Evolutionary conservation across 2,797 vertebrate species (phyloP).

Genomic region (Lacerta viridis): DNA sequence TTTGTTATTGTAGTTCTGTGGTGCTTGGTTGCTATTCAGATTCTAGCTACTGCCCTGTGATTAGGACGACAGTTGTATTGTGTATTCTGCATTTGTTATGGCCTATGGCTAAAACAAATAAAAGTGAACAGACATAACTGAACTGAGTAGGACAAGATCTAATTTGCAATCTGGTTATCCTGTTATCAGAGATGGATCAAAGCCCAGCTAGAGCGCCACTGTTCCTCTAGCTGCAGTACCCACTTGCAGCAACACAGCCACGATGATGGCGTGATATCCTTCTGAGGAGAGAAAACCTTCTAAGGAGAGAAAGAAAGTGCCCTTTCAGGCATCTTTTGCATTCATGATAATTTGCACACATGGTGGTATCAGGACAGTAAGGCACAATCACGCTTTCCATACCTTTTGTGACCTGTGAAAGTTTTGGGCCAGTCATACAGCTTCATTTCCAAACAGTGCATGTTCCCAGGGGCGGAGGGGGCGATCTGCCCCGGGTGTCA

Average conservation of each 20-base stretch:
- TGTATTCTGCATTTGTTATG: conserved; percentile 22
- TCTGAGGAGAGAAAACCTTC: conserved; percentile 49
- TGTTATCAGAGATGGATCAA: conserved; percentile 33
- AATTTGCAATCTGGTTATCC: conserved; percentile 34
- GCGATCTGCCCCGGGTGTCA: too few species aligned
- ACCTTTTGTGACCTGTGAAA: too few species aligned
- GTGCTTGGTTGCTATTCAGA: not conserved
- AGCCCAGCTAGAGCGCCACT: not conserved
- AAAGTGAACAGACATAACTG: not conserved
- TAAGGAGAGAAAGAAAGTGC: conserved; percentile 53
- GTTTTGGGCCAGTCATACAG: too few species aligned
- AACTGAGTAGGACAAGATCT: conserved; percentile 19
- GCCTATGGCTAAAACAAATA: conserved; percentile 28
- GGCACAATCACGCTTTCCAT: too few species aligned
- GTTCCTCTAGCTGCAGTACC: not conserved
- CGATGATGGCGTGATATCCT: not conserved
- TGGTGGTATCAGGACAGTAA: too few species aligned
- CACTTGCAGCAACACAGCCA: not conserved
- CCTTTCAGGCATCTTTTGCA: too few species aligned
- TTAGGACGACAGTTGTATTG: conserved; percentile 22
- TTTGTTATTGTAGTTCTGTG: not conserved
- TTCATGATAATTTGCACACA: too few species aligned
- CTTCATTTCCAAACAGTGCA: too few species aligned
- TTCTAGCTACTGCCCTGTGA: conserved; percentile 6
- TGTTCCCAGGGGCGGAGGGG: too few species aligned